phyloP scores from a whole-genome alignment of 2,113 vertebrate species.

The Odontophorus gujanensis region DNA sequence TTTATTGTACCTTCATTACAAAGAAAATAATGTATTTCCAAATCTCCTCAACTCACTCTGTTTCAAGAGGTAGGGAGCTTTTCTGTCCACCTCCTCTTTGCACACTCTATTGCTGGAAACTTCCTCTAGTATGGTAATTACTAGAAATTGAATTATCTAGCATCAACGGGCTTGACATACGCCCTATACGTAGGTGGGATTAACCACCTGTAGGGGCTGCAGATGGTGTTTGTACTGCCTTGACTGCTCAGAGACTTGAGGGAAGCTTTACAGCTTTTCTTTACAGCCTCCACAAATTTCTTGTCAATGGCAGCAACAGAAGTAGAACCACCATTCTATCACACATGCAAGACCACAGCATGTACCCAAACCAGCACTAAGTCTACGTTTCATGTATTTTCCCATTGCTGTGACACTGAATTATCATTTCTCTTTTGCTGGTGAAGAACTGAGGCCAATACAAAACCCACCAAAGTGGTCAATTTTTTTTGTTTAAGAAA shows the following conservation, averaged over 20 bases:
- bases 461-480: not conserved
- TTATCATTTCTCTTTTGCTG: not conserved
- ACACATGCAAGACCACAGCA: not conserved
- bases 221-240: constrained; percentile 17
- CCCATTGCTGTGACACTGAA: not conserved
- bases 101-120: not conserved
- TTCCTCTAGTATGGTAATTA: not conserved
- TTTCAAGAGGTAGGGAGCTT: not conserved
- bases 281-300: not conserved
- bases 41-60: not conserved
- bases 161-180: not conserved
- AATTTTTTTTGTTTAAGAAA: not conserved
- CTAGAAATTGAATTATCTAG: constrained; percentile 4
- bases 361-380: not conserved
- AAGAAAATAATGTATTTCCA: not conserved
- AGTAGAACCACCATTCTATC: not conserved
- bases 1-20: not conserved
- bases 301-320: not conserved
- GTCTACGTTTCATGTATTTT: not conserved
- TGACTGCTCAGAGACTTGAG: not conserved
- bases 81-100: not conserved
- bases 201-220: constrained; percentile 18
- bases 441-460: not conserved
- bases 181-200: not conserved
- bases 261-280: not conserved